phyloP scores from a whole-genome alignment of 2,113 vertebrate species.

The Acanthochromis polyacanthus region DNA sequence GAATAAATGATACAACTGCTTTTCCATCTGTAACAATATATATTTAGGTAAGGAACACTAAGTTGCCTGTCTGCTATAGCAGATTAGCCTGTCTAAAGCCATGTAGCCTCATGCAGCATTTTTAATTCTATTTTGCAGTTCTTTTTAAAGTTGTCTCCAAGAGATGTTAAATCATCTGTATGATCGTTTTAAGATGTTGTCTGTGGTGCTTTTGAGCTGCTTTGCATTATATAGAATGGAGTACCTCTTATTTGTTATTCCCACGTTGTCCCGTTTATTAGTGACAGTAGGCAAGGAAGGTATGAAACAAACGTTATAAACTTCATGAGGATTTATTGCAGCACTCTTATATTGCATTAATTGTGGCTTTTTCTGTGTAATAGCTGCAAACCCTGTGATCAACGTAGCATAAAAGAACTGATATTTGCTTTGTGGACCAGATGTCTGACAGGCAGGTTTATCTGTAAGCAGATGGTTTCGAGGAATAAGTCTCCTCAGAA shows the following conservation, averaged over 20 bases:
- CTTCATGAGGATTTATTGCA: not conserved
- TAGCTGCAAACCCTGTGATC: not conserved
- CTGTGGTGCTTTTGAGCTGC: not conserved
- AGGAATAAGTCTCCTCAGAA: conserved; percentile 24
- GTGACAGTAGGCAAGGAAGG: not conserved
- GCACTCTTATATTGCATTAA: not conserved
- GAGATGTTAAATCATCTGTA: not conserved
- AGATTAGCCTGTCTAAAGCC: not conserved
- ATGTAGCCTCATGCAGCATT: not conserved
- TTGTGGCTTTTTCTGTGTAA: not conserved
- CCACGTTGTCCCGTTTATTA: not conserved
- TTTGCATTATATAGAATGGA: not conserved
- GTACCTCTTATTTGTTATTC: not conserved
- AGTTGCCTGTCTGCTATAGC: not conserved
- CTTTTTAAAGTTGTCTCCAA: not conserved
- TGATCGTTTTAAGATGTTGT: not conserved
- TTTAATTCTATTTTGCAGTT: not conserved
- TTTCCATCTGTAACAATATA: not conserved
- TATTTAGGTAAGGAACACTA: not conserved
- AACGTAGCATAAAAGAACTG: not conserved
- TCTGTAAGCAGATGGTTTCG: conserved; percentile 42
- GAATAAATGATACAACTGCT: not conserved
- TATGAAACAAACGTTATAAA: not conserved
- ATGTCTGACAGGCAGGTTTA: conserved; percentile 45
- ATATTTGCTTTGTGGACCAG: conserved; percentile 30